Evolutionary conservation across 2,888 invertebrate genomes (phyloP), one percentile per base, ranked within the genome.

Genomic region (Pharmacophagus antenor): DNA sequence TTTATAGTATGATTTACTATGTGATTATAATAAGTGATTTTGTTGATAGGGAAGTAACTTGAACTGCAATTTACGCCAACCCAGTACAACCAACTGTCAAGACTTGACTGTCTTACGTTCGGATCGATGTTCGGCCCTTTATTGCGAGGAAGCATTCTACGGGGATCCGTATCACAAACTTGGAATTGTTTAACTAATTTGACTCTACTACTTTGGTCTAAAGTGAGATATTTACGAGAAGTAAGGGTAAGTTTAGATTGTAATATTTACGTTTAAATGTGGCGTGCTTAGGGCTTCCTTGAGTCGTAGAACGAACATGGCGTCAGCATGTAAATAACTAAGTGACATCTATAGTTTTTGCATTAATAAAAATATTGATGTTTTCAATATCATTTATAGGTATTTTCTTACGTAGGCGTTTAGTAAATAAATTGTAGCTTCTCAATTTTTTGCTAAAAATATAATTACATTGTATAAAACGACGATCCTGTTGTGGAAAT

Each of bases 51-150:
- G 65, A 66, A 59, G 49, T 55, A 53, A 66, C 62, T 63, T 65
- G 62, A 58, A 63, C 60, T 63, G 57, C 62, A 42, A 56, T 64
- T 65, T 70, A 69, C 71, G 74, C 71, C 69, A 74, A 80, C 74
- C 70, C 77, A 76, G 72, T 76, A 70, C 72, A 73, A 75, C 79
- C 82, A 81, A 85, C 80, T 73, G 77, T 81, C 76, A 74, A 76
- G 73, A 72, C 75, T 77, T 76, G 79, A 77, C 74, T 77, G 80
- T 77, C 76, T 83, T 70, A 80, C 81, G 91, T 88, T 92, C 91
- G 92, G 93, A 93, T 93, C 93, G 92, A 93, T 93, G 93, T 93
- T 93, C 88, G 92, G 92, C 86, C 92, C 92, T 88, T 88, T 93
- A 86, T 81, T 92, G 86, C 91, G 89, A 90, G 91, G 92, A 91